Evolutionary conservation across 2,888 invertebrate genomes (phyloP), one percentile per base, ranked within the genome.

Genomic region (Leptura quadrifasciata): DNA sequence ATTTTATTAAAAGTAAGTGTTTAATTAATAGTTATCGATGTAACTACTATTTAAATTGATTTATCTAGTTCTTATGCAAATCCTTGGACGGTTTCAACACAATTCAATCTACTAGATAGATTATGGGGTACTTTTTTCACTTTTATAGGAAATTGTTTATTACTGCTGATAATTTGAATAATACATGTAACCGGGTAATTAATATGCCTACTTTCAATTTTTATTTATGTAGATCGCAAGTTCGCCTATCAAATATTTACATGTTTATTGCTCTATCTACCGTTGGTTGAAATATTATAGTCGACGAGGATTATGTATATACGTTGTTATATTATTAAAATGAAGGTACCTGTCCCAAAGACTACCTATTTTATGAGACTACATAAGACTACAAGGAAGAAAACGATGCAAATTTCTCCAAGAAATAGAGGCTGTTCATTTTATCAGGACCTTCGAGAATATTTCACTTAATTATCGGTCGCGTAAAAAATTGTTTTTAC

Each of bases 81-180:
- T 57, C 20, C 47, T 57, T 21, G 12, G 4, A 1, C 57, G 21
- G 21, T 57, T 57, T 57, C 21, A 57, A 57, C 21, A 57, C 27
- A 61, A 31, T 61, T 61, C 31, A 31, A 61, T 61, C 27, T 61
- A 27, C 31, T 61, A 4, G 61, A 31, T 31, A 15, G 27, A 31
- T 61, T 27, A 47, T 31, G 9, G 17, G 15, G 8, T 31, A 31
- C 31, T 60, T 60, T 60, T 24, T 15, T 9, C 27, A 60, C 27
- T 61, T 61, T 61, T 61, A 31, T 31, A n/a, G 17, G 17, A n/a
- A 27, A 31, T 61, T 61, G 61, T 61, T 61, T 61, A 61, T 31
- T 27, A 31, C 5, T 47, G 47, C 61, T 27, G 31, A n/a, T 61
- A 61, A 61, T 61, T 61, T 61, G 24, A 61, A 61, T 61, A 12